These are phyloP conservation scores for Deladenus siricidicola DNA, from an alignment of 2,888 invertebrate genomes.

Conservation along the genomic window DNA sequence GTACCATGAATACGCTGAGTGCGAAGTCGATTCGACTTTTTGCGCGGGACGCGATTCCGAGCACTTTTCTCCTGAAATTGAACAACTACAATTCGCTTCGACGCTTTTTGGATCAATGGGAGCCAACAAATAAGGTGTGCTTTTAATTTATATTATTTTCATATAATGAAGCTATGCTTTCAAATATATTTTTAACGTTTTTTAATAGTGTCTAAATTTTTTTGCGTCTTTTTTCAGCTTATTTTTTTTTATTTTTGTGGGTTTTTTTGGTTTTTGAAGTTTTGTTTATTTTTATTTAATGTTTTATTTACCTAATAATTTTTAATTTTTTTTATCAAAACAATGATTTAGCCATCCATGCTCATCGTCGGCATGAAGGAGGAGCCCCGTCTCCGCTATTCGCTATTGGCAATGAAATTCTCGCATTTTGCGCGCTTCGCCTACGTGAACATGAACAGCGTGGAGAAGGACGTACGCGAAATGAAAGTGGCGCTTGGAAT, in stretches of 20 bases:
- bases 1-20: slow-evolving; percentile 29
- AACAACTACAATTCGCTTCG: slow-evolving; percentile 30
- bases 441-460: slow-evolving; percentile 37
- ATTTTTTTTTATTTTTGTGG: too few relatives aligned
- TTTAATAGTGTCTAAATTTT: too few relatives aligned
- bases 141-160: too few relatives aligned
- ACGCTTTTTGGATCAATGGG: slow-evolving; percentile 47
- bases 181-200: too few relatives aligned
- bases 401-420: slow-evolving; percentile 47
- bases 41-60: slow-evolving; percentile 54
- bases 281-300: too few relatives aligned
- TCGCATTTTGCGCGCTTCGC: slow-evolving; percentile 46
- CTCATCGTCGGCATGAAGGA: slow-evolving; percentile 40
- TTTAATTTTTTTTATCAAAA: background rate
- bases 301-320: too few relatives aligned
- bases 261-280: too few relatives aligned
- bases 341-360: slow-evolving; percentile 35
- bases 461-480: slow-evolving; percentile 17
- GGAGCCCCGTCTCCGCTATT: slow-evolving; percentile 43
- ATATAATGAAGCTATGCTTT: too few relatives aligned
- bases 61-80: slow-evolving; percentile 33
- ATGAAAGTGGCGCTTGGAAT: slow-evolving; percentile 40
- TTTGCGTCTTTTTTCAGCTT: too few relatives aligned
- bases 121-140: slow-evolving; percentile 40
- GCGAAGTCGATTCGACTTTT: slow-evolving; percentile 49